Base-by-base conservation (phyloP, 92 coral and sea anemone genomes). In the Porites evermanni region DNA sequence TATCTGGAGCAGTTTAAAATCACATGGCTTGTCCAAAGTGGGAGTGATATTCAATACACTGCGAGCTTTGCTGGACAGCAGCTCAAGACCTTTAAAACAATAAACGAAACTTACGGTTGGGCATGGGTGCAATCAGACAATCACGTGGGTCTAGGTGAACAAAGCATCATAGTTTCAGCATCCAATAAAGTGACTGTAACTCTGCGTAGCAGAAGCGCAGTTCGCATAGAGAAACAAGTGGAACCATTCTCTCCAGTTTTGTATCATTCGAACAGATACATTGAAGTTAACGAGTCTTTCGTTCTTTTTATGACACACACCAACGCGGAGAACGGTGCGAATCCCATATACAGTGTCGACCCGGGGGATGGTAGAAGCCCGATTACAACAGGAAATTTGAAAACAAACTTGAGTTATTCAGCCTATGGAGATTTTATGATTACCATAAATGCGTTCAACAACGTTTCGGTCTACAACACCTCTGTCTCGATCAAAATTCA, bases 241-340 rank as follows among this genome's bases (percentile, higher is more conserved):
- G 87, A 63, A 72, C 67, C 91, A 10, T 89, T 90, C 75, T 44
- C 17, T 8, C 93, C 84, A 17, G 56, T 38, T 53, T 12, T 85
- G 60, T 47, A 64, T 66, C 58, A 64, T 64, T 59, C 61, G 10
- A 65, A 67, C 12, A 80, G 32, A n/a, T 44, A 73, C 72, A 80
- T 90, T 16, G 93, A 90, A 74, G 87, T 90, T 26, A 86, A 86
- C 70, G 90, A 90, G 66, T 80, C 81, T 64, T 52, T 90, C 59
- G 59, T 47, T 8, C 58, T 90, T n/a, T 79, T 66, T 32, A 26
- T 80, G 84, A 80, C 87, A 56, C 80, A 80, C 50, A 56, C 47
- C 47, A 90, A 90, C 77, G 13, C 58, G 11, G 80, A 44, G 67
- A 90, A 80, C 52, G 74, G 56, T 9, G 93, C 90, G 44, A 53